These are phyloP conservation scores for Ibidorhyncha struthersii DNA, from an alignment of 2,113 vertebrate genomes.

Conservation along the genomic window DNA sequence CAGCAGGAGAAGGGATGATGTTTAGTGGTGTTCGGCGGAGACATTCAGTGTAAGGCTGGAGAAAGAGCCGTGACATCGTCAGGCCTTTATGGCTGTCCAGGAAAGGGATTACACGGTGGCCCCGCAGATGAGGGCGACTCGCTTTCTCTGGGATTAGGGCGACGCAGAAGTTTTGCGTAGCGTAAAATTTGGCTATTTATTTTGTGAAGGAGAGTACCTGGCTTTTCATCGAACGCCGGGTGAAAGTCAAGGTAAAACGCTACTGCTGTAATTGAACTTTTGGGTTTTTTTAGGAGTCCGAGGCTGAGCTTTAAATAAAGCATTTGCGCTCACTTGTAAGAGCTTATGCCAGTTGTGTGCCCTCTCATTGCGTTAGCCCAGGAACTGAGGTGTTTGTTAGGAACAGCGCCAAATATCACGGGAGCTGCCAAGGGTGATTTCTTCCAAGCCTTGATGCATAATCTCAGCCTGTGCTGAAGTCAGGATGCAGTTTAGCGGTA, in stretches of 20 bases:
- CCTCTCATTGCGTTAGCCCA: background rate
- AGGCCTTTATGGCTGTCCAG: background rate
- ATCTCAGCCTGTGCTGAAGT: background rate
- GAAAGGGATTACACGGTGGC: background rate
- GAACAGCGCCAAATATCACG: background rate
- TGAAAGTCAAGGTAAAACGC: background rate
- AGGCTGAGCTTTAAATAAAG: background rate
- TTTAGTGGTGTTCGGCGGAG: rapidly evolving
- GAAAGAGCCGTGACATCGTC: rapidly evolving
- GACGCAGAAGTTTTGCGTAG: background rate
- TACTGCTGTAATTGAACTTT: background rate
- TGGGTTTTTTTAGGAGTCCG: background rate
- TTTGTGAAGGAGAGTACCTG: background rate
- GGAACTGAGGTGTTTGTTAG: background rate
- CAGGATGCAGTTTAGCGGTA: background rate
- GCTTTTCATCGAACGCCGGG: background rate
- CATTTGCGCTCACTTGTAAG: background rate
- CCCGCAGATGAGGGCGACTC: too few species aligned
- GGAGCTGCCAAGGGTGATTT: background rate
- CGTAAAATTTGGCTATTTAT: background rate
- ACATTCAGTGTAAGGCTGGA: background rate
- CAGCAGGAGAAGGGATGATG: too few species aligned
- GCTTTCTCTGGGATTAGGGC: too few species aligned
- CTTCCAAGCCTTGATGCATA: background rate
- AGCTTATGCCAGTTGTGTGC: background rate